phyloP scores from a whole-genome alignment of 1,140 invertebrate genomes.

The Lasioglossum albipes region DNA sequence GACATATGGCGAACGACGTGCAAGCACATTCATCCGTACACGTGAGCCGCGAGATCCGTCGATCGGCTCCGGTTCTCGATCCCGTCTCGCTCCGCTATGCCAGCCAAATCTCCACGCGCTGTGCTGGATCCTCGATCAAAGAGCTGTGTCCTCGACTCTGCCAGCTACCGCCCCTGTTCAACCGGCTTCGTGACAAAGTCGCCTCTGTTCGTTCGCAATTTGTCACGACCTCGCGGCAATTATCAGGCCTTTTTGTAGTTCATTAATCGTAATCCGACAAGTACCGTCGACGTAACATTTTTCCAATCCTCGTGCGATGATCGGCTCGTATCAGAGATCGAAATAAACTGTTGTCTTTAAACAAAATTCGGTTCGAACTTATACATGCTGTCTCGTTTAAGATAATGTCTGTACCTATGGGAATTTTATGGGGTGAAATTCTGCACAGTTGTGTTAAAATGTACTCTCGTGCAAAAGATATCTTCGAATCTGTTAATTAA shows the following conservation, averaged over 20 bases:
- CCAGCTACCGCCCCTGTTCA: not conserved
- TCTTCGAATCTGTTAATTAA: too few relatives aligned
- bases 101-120: not conserved
- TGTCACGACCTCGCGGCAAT: not conserved
- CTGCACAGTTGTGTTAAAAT: too few relatives aligned
- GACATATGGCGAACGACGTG: slow-evolving; percentile 72
- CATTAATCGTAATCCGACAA: not conserved
- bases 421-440: too few relatives aligned
- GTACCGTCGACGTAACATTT: not conserved
- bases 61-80: slow-evolving; percentile 26
- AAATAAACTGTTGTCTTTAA: too few relatives aligned
- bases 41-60: slow-evolving; percentile 43
- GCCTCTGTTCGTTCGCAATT: not conserved
- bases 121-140: not conserved
- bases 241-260: not conserved
- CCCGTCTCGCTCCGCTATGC: not conserved
- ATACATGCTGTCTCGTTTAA: too few relatives aligned
- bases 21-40: slow-evolving; percentile 12
- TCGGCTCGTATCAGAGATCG: too few relatives aligned
- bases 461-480: too few relatives aligned
- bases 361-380: too few relatives aligned
- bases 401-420: too few relatives aligned
- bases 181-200: not conserved
- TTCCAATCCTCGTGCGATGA: not conserved
- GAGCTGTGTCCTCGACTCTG: not conserved